A percentile compares a stretch with the other conserved stretches of the same genome.
These are phyloP conservation scores for Ichneumoninae sp. DNA, from an alignment of 2,888 invertebrate genomes.

Conservation along the genomic window DNA sequence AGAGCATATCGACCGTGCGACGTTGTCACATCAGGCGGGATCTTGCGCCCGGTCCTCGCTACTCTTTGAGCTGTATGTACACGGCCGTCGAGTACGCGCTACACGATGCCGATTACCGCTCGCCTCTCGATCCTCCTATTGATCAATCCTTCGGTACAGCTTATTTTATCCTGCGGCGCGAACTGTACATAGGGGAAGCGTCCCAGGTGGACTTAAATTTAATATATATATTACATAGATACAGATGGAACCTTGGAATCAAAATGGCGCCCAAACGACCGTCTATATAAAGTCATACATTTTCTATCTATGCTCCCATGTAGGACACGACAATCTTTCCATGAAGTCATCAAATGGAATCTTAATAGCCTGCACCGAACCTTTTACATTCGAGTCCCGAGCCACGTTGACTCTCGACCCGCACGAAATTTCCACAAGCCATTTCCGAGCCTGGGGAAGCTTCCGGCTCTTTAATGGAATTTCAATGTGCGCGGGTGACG, in stretches of 20 bases:
- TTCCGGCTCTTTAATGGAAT: constrained; percentile 20
- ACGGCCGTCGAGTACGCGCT: constrained; percentile 68
- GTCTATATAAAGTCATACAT: background rate
- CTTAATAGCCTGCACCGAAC: background rate
- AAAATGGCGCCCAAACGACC: background rate
- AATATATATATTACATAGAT: background rate
- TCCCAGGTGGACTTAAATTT: background rate
- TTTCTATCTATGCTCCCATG: background rate
- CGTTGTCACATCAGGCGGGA: constrained; percentile 82
- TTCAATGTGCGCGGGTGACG: background rate
- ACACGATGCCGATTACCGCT: constrained; percentile 74
- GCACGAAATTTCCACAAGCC: background rate
- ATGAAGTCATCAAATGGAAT: background rate
- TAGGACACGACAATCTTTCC: background rate
- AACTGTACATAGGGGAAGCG: background rate
- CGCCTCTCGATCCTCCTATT: constrained; percentile 46
- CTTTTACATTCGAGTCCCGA: background rate
- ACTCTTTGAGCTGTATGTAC: constrained; percentile 71
- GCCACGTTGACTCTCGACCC: background rate
- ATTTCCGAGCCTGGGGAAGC: background rate
- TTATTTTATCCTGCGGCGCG: constrained; percentile 19
- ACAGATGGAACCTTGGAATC: background rate
- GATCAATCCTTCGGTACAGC: constrained; percentile 33
- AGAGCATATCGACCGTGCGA: constrained; percentile 84
- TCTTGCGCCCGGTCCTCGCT: constrained; percentile 75